phyloP scores from a whole-genome alignment of 2,888 invertebrate genomes.

The Disparrhopalites patrizii region DNA sequence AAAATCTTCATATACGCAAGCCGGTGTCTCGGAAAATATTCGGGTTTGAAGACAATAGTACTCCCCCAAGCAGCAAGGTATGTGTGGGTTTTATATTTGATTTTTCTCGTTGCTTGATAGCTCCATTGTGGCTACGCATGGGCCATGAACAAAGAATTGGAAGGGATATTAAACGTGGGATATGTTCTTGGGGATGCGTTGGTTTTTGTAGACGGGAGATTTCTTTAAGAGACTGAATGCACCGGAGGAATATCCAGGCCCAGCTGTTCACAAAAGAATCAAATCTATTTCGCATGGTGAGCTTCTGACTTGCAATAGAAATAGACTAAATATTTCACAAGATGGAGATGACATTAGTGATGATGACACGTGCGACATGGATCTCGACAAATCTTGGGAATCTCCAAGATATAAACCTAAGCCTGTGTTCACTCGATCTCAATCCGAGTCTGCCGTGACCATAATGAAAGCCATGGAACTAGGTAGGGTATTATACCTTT shows the following conservation, averaged over 20 bases:
- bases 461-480: constrained; percentile 40
- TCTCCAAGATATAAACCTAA: not conserved
- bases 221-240: constrained; percentile 66
- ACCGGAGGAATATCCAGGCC: constrained; percentile 56
- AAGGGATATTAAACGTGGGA: no score
- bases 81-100: not conserved
- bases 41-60: not conserved
- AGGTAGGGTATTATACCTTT: constrained; percentile 26
- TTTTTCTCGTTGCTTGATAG: not conserved
- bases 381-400: constrained; percentile 23
- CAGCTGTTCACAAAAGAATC: constrained; percentile 54
- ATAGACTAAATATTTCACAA: not conserved
- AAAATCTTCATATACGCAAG: constrained; percentile 12
- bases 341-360: constrained; percentile 14
- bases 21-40: constrained; percentile 8
- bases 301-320: not conserved
- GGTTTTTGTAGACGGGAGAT: constrained; percentile 10
- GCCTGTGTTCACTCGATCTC: constrained; percentile 32
- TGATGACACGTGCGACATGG: constrained; percentile 12
- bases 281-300: constrained; percentile 48
- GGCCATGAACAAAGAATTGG: no score
- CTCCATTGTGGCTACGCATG: not conserved
- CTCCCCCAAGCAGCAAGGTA: constrained; percentile 21
- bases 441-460: constrained; percentile 41
- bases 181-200: not conserved